Base-by-base conservation (phyloP, 2,797 vertebrate genomes). In the Anomalospiza imberbis region DNA sequence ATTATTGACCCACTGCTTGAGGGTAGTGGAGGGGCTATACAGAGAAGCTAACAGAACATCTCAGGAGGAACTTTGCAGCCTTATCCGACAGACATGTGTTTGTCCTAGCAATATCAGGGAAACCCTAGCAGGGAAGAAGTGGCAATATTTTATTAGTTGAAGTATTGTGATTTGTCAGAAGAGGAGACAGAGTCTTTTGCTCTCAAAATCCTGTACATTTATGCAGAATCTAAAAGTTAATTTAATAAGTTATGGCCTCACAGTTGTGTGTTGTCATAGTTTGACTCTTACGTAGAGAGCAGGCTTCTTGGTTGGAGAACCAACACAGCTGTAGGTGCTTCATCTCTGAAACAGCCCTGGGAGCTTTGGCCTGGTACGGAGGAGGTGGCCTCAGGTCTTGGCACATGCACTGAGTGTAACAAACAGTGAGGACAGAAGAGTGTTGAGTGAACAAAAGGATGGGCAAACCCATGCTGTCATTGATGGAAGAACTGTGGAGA, bases 161-260 rank as follows among this genome's bases (percentile, higher is more conserved):
- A 76, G 90, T 93, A 86, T 90, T 94, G 88, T 95, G 51, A 71
- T 88, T 94, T 94, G 53, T 87, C 81, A 85, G 63, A 90, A 93
- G 55, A 72, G 51, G 74, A 91, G 79, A 58, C 53, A 58, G 91
- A 89, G 24, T 82, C 47, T 91, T 81, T 67, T 95, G 85, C 47
- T 95, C 72, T 62, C 68, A 84, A 62, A 88, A 78, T 91, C 32
- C 51, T 89, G 76, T 91, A 74, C 60, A 28, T 89, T 87, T 93
- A 53, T 62, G 62, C 82, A 91, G 82, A 53, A 57, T 61, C 61
- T 84, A 50, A 58, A 88, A 61, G 24, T 93, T 96, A 95, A 95
- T 92, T 97, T 97, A 96, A 77, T 96, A 97, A 96, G 82, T 95
- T 96, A 93, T 82, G 90, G 62, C 71, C 63, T 94, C 63, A 26